Base-by-base conservation (phyloP, 1,140 invertebrate species). In the Colletes gigas region DNA sequence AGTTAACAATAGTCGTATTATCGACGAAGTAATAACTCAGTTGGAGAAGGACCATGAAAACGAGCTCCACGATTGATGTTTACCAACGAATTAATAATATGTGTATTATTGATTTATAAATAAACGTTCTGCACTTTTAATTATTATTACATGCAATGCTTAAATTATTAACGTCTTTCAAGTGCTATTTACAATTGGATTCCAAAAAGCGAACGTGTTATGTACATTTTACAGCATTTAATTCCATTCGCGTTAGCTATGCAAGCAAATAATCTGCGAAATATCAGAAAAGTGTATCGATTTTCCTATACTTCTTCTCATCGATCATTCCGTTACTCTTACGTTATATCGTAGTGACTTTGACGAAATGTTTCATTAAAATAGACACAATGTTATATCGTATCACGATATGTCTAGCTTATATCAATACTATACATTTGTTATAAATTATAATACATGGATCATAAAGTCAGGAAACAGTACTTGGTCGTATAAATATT, bases 171-270 rank as follows among this genome's bases (percentile, higher is more conserved):
- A 66, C 52, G 50, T 60, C 12, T 52, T n/a, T 19, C 41, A 66
- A 75, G 41, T 41, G 39, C 54, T 85, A 85, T 85, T 72, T 86
- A 86, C 83, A 86, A 44, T 77, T 71, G 14, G 21, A 68, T 69
- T 47, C 44, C 21, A 41, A 39, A 3, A 66, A 47, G 68, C 21
- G 39, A 78, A 62, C 57, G 39, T 30, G 6, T 66, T 71, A 74
- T 59, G 4, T 63, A 78, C 60, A 70, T 54, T 54, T 57, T 12
- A 47, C 65, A 62, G n/a, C 52, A 71, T 47, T 70, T 62, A 21
- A 57, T 67, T 67, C n/a, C 3, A 30, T 14, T 14, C 41, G 52
- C 7, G 39, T 17, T 57, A 14, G 39, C 73, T 66, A 39, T 30
- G n/a, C 17, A 39, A 66, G 54, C 8, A 63, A 41, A 41, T 67